Conservation (phyloP, 2,113 vertebrate species). For the Apeltes quadracus region DNA sequence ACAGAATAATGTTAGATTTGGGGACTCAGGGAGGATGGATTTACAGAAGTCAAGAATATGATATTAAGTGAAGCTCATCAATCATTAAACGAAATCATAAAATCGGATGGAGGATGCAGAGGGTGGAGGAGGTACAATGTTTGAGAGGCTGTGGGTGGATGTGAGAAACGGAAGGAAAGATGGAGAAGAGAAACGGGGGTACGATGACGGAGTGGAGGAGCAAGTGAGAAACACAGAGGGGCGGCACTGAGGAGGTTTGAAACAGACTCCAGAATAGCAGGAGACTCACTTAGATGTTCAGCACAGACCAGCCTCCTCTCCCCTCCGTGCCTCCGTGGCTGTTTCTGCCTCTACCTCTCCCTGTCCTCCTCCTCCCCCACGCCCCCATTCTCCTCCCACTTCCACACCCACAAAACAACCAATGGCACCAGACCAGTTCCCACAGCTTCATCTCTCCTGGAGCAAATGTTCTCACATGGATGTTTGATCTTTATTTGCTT, state of each 20-base stretch:
- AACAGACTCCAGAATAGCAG: constrained; percentile 46
- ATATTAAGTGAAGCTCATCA: constrained; percentile 71
- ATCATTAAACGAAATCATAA: constrained; percentile 76
- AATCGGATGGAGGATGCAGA: constrained; percentile 69
- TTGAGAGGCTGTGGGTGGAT: constrained; percentile 57
- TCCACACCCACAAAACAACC: constrained; percentile 36
- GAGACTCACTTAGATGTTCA: constrained; percentile 42
- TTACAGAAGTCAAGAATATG: constrained; percentile 46
- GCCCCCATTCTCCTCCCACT: constrained; percentile 31
- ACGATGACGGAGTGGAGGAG: constrained; percentile 11
- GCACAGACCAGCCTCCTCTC: constrained; percentile 17
- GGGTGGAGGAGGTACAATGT: constrained; percentile 52
- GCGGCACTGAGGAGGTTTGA: constrained; percentile 46
- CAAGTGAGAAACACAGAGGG: constrained; percentile 46
- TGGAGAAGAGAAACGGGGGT: constrained; percentile 21
- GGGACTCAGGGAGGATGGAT: constrained; percentile 33
- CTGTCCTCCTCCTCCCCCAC: constrained; percentile 15
- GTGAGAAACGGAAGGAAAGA: constrained; percentile 46
- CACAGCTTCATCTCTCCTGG: constrained; percentile 31
- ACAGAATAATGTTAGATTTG: constrained; percentile 28
- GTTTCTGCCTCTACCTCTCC: constrained; percentile 20
- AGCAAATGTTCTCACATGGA: background rate
- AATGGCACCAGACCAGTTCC: constrained; percentile 34
- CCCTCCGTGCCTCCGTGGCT: constrained; percentile 18
- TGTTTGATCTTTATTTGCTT: background rate